A percentile compares a stretch with the other conserved stretches of the same genome.
These are phyloP conservation scores for Lindbergichthys nudifrons DNA, from an alignment of 2,797 vertebrate genomes.

Conservation along the genomic window DNA sequence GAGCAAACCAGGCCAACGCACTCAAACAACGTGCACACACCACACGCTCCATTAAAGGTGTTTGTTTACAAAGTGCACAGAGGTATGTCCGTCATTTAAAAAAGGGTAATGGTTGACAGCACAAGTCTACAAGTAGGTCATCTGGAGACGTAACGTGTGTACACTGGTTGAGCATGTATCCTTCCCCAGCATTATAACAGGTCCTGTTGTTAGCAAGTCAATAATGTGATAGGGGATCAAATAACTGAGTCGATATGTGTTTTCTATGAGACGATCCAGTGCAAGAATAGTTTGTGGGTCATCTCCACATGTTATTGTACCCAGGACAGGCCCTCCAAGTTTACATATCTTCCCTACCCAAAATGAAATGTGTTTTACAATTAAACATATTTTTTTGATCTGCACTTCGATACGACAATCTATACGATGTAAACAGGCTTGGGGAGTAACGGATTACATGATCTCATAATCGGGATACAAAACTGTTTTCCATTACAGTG, in stretches of 20 bases:
- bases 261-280: background rate
- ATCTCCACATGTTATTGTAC: too few species aligned
- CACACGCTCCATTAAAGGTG: constrained; percentile 51
- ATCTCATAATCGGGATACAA: too few species aligned
- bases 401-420: too few species aligned
- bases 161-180: background rate
- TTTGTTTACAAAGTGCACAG: constrained; percentile 54
- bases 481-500: too few species aligned
- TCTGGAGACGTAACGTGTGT: background rate
- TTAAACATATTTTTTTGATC: too few species aligned
- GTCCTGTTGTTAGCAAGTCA: background rate
- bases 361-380: too few species aligned
- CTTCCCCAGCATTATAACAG: background rate
- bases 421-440: too few species aligned
- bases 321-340: too few species aligned
- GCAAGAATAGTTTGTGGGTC: background rate
- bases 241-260: background rate
- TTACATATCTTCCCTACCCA: too few species aligned
- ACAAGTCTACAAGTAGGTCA: constrained; percentile 38
- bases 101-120: constrained; percentile 19
- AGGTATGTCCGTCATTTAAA: constrained; percentile 29
- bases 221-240: background rate
- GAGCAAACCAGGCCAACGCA: constrained; percentile 19
- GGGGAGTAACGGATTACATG: too few species aligned
- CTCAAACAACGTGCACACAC: constrained; percentile 5